Evolutionary conservation across 2,888 invertebrate species (phyloP).

Genomic region (Nephrotoma appendiculata): DNA sequence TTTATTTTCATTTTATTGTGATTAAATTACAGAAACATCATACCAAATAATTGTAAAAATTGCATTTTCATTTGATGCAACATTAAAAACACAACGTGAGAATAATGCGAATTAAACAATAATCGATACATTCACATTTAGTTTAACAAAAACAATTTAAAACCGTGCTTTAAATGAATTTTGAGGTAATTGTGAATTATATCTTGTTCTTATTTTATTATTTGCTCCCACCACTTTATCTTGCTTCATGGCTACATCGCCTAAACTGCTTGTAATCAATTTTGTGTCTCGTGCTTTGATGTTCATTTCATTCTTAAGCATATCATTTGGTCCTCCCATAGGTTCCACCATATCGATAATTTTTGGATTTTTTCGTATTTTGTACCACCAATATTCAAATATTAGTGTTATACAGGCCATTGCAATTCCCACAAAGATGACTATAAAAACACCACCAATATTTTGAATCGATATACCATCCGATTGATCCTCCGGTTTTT

Average conservation of each 20-base stretch:
- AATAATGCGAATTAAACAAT: neutral
- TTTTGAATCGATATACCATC: conserved; percentile 97
- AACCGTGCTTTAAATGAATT: conserved; percentile 3
- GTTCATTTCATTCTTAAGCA: neutral
- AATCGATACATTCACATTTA: neutral
- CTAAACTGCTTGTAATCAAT: neutral
- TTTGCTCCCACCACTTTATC: neutral
- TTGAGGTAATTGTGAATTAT: neutral
- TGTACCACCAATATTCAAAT: conserved; percentile 91
- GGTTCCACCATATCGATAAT: conserved; percentile 45
- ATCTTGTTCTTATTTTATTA: neutral
- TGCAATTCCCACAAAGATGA: conserved; percentile 90
- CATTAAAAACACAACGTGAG: neutral
- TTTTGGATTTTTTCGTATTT: conserved; percentile 49
- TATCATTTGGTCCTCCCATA: neutral
- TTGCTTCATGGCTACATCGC: neutral
- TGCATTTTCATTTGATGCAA: neutral
- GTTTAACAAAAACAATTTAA: neutral
- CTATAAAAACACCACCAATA: conserved; percentile 95
- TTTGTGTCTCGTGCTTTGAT: neutral
- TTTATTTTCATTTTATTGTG: neutral
- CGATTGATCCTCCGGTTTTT: conserved; percentile 80
- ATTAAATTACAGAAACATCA: neutral
- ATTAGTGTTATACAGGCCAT: conserved; percentile 81
- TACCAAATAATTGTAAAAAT: neutral